Evolutionary conservation across 2,113 vertebrate genomes (phyloP).

Genomic region (Oriolus oriolus): DNA sequence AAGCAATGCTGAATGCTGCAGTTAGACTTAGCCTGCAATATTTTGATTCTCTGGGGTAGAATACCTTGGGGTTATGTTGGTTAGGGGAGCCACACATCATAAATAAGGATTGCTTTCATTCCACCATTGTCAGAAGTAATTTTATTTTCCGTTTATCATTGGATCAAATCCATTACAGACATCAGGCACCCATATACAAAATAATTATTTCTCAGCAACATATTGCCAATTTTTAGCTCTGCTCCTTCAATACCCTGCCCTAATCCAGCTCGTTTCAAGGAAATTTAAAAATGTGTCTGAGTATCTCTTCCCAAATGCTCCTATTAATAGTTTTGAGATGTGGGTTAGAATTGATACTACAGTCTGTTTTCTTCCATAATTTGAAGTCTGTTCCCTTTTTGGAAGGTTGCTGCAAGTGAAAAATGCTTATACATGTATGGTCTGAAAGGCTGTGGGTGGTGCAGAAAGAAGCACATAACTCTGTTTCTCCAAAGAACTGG

Average conservation of each 20-base stretch:
- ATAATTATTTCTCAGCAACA: background rate
- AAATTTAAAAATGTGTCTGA: background rate
- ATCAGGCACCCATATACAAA: background rate
- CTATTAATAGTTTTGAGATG: background rate
- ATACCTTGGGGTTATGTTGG: constrained; percentile 6
- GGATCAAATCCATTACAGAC: constrained; percentile 26
- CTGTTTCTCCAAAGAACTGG: background rate
- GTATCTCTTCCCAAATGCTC: background rate
- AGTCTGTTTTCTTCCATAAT: background rate
- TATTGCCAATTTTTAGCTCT: background rate
- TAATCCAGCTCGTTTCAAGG: background rate
- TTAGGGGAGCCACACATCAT: background rate
- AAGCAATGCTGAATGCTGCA: background rate
- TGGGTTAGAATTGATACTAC: background rate
- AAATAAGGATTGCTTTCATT: constrained; percentile 49
- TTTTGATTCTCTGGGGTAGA: background rate
- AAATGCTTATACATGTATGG: background rate
- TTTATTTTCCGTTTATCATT: background rate
- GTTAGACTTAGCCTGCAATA: background rate
- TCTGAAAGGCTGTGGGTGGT: background rate
- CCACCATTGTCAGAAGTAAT: background rate
- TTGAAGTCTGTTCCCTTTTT: background rate
- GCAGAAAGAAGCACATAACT: background rate
- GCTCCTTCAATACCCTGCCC: background rate
- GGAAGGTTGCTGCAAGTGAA: background rate